Percentiles rank a stretch among this genome's conserved stretches.
Conservation (phyloP, 2,113 vertebrate genomes). For the Marmota flaviventris region DNA sequence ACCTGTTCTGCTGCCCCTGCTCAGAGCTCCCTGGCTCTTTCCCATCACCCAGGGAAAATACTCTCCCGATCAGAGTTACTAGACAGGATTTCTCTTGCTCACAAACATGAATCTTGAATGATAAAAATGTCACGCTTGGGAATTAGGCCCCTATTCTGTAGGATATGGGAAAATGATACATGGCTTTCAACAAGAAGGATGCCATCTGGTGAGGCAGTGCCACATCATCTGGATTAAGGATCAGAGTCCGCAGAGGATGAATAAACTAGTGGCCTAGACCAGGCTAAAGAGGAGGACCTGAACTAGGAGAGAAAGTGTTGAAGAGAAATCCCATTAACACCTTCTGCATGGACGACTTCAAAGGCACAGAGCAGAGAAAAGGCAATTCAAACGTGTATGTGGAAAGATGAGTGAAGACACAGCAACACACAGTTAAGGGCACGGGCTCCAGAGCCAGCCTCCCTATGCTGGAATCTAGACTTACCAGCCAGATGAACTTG, state of each 20-base stretch:
- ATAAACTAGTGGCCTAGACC: background rate
- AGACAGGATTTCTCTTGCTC: background rate
- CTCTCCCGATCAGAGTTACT: background rate
- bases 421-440: background rate
- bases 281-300: background rate
- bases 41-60: too few species aligned
- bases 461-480: background rate
- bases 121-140: background rate
- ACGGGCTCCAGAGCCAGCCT: background rate
- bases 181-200: background rate
- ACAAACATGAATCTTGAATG: background rate
- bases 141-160: background rate
- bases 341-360: background rate
- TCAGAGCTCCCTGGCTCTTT: background rate
- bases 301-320: background rate
- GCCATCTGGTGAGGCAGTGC: background rate
- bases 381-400: background rate
- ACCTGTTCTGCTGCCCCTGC: background rate
- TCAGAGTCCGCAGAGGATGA: background rate
- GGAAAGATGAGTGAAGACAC: background rate
- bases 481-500: background rate
- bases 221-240: background rate
- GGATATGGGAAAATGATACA: background rate
- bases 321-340: background rate
- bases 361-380: background rate